Percentiles rank a stretch among this genome's conserved stretches.
These are phyloP conservation scores for Tangara arthus DNA, from an alignment of 2,797 vertebrate species.

Conservation along the genomic window DNA sequence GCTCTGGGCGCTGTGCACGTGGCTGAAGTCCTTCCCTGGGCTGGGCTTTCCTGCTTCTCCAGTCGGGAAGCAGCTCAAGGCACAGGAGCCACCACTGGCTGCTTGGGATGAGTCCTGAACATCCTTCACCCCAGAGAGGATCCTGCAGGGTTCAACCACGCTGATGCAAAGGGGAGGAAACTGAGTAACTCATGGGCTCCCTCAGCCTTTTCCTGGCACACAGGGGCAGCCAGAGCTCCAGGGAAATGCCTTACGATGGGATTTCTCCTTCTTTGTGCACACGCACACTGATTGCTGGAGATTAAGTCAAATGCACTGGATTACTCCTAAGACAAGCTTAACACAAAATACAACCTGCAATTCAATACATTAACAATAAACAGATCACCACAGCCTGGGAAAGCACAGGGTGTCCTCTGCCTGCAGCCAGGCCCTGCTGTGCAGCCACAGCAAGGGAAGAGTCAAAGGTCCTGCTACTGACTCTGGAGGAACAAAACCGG, in stretches of 20 bases:
- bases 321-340: constrained; percentile 27
- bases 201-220: neutral
- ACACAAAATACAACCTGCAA: constrained; percentile 2
- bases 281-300: neutral
- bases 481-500: neutral
- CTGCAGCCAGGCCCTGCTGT: neutral
- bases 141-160: neutral
- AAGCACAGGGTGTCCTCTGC: constrained; percentile 3
- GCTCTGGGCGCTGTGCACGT: neutral
- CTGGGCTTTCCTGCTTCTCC: neutral
- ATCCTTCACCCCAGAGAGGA: neutral
- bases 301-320: neutral
- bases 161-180: neutral
- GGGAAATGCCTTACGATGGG: rapidly evolving
- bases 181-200: neutral
- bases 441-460: neutral
- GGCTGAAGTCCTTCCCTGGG: neutral
- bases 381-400: neutral
- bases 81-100: neutral
- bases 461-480: constrained; percentile 38
- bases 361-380: constrained; percentile 28
- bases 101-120: neutral
- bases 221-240: neutral
- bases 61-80: neutral
- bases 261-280: neutral